Base-by-base conservation (phyloP, 2,888 invertebrate genomes). In the Ormyrus pomaceus region DNA sequence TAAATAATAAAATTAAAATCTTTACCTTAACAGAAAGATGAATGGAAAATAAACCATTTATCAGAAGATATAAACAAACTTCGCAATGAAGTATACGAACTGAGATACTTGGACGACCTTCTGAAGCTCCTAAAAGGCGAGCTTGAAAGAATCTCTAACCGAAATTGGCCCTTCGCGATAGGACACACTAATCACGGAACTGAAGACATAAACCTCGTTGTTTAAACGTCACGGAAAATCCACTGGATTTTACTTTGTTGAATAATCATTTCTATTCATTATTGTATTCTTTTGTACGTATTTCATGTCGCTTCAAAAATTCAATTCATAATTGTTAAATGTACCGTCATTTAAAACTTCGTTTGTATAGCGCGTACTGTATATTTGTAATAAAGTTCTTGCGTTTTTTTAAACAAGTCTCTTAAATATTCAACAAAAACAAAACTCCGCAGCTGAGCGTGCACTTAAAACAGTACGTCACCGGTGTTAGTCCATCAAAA, bases 81-180 rank as follows among this genome's bases (percentile, higher is more conserved):
- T 58, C 86, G 86, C 19, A 85, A 85, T 58, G 89, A 90, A 62
- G 82, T 89, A 8, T 84, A 85, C 59, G 88, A 90, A 71, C 77
- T 89, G 82, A 86, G 86, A 83, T 89, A 88, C 80, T 85, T 89
- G 70, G 89, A 90, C 74, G 89, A 90, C 80, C 85, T 90, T 65
- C 78, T 90, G 48, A 88, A 86, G 73, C 86, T 90, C 19, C 79
- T 90, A 64, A 85, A 85, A 74, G 90, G 88, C 6, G 87, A 89
- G 77, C 84, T 89, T 64, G 87, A 88, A 10, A 85, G 84, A 74
- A 87, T 89, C 61, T 88, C 90, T 6, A 84, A 83, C 69, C 86
- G 87, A 80, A 88, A 86, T 79, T 90, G 90, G 90, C 90, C 90
- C 13, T 90, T 90, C 72, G 80, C 84, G 51, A 81, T 87, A 45